Evolutionary conservation across 2,113 vertebrate genomes (phyloP).

Genomic region (Henicopernis longicauda): DNA sequence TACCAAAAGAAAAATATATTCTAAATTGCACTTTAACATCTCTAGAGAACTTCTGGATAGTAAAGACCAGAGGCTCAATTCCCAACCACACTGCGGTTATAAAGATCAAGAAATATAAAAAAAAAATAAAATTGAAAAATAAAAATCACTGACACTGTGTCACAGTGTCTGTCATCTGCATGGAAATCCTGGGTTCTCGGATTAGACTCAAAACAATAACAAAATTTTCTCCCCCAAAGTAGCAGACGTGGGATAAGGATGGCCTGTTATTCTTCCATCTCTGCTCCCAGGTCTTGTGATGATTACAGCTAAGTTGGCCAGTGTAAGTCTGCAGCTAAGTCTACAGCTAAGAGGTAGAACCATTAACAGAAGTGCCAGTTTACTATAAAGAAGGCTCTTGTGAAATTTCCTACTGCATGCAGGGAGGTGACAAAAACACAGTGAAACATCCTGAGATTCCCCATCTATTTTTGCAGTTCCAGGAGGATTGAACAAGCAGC

Average conservation of each 20-base stretch:
- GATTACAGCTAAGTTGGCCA: background rate
- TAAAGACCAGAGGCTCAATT: background rate
- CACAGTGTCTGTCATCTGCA: background rate
- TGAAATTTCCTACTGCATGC: constrained; percentile 19
- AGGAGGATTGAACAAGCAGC: background rate
- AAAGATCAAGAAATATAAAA: background rate
- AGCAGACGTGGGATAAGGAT: background rate
- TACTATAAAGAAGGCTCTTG: constrained; percentile 19
- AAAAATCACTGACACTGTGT: background rate
- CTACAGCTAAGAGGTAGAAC: background rate
- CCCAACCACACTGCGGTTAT: background rate
- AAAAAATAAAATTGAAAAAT: background rate
- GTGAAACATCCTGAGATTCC: constrained; percentile 16
- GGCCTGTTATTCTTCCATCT: background rate
- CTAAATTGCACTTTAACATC: background rate
- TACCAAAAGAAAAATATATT: background rate
- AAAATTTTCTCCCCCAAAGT: background rate
- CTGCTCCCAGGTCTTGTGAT: background rate
- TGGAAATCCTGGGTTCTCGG: background rate
- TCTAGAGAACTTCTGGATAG: background rate
- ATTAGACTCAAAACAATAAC: background rate
- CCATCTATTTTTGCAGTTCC: constrained; percentile 30
- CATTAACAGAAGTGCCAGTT: constrained; percentile 42
- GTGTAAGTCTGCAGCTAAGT: constrained; percentile 1
- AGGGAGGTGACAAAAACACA: constrained; percentile 20